Percentiles rank a stretch among this genome's conserved stretches.
These are phyloP conservation scores for Athalia rosae DNA, from an alignment of 2,888 invertebrate genomes.

Conservation along the genomic window DNA sequence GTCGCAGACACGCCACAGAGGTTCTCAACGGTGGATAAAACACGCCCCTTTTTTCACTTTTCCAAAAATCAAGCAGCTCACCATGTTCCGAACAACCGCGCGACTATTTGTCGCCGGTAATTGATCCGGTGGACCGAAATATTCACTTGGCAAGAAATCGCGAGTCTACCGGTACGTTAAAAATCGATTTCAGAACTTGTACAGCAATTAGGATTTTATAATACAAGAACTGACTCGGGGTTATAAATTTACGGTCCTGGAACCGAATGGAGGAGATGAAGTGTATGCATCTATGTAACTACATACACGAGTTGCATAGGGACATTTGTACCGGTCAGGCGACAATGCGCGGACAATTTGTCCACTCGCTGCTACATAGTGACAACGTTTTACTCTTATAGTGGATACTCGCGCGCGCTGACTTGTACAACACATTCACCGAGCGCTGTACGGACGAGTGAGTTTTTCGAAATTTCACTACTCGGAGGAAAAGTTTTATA, in stretches of 20 bases:
- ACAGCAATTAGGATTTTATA: no score
- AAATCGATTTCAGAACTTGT: no score
- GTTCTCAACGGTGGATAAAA: constrained; percentile 59
- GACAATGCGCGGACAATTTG: constrained; percentile 64
- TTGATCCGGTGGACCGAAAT: background rate
- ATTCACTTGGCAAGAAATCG: background rate
- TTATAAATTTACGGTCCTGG: no score
- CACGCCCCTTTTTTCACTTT: background rate
- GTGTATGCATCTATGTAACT: constrained; percentile 9
- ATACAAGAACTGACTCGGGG: no score
- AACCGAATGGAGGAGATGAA: background rate
- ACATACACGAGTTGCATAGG: constrained; percentile 28
- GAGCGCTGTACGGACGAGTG: no score
- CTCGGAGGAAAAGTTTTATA: no score
- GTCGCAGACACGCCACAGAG: constrained; percentile 70
- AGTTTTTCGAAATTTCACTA: no score
- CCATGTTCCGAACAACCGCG: background rate
- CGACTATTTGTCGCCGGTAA: background rate
- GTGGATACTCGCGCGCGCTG: constrained; percentile 21
- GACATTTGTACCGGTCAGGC: constrained; percentile 57
- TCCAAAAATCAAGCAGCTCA: background rate
- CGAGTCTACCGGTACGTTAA: no score
- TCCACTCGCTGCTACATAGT: constrained; percentile 48
- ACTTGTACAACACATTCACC: background rate
- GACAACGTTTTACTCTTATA: constrained; percentile 46